Conservation (phyloP, 2,797 vertebrate species). For the Meriones psammophilus region DNA sequence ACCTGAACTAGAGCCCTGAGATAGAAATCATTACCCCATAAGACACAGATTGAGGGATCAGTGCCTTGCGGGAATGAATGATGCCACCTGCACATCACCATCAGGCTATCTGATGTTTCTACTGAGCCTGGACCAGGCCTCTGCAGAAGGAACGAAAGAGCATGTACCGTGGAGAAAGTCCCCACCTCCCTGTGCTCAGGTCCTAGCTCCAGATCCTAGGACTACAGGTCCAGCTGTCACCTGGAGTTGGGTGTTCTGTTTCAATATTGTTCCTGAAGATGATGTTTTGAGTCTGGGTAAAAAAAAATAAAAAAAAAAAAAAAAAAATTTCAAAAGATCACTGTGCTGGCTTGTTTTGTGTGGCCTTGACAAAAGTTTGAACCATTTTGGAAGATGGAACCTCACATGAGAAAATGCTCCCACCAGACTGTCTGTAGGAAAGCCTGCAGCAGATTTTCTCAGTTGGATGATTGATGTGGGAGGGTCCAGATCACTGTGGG, state of each 20-base stretch:
- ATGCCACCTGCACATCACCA: not conserved
- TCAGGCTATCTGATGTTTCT: not conserved
- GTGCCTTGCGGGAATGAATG: not conserved
- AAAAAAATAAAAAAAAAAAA: not conserved
- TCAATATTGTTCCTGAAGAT: constrained; percentile 17
- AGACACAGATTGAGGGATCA: not conserved
- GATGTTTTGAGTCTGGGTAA: constrained; percentile 29
- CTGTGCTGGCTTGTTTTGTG: not conserved
- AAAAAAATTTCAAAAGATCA: not conserved
- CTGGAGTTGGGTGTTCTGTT: not conserved
- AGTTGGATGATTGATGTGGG: not conserved
- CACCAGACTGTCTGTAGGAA: not conserved
- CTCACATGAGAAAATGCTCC: not conserved
- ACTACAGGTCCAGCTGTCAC: not conserved
- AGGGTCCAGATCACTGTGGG: not conserved
- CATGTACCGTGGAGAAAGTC: not conserved
- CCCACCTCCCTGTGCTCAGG: not conserved
- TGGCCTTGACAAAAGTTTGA: not conserved
- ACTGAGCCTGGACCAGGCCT: not conserved
- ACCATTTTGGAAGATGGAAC: not conserved
- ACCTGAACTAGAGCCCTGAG: not conserved
- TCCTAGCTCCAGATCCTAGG: not conserved
- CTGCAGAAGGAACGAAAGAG: not conserved
- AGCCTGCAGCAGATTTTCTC: not conserved
- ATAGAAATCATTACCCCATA: not conserved